Base-by-base conservation (phyloP, 53 echinoderm and acorn worm genomes). In the Antedon mediterranea region DNA sequence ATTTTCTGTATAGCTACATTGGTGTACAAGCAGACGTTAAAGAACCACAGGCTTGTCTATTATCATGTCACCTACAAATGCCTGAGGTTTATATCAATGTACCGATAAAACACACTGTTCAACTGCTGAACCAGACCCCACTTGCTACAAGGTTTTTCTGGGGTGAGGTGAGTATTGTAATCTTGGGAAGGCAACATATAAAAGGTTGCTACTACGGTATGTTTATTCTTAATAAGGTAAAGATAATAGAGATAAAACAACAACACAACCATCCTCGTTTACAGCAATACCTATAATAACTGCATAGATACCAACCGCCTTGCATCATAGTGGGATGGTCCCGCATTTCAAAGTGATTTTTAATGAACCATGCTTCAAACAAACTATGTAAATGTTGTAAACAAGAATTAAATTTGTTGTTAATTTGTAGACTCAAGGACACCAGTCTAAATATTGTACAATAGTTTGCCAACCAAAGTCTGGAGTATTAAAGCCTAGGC, bases 21-120 rank as follows among this genome's bases (percentile, higher is more conserved):
- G 72, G 83, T 0, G 88, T 83, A 0, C 74, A 81, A 43, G 88
- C 89, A 30, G 92, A 89, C 74, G 89, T 97, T 4, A 88, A 97
- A 77, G 85, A 87, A 32, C 97, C 97, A 18, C 92, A 89, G 78
- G 97, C 88, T 0, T 97, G 97, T 77, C 84, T 97, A 34, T 79
- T 87, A 20, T 83, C 82, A 71, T 83, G 87, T 34, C 81, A 31
- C 42, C 83, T 97, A 30, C 72, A 89, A 4, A 83, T 97, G 84
- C 83, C 82, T 0, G 90, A 92, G 43, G 90, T 89, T 32, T 97
- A 92, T 34, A 72, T 76, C 9, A 90, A 84, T 18, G 92, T 97
- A n/a, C 92, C 90, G 30, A 84, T 88, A 18, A 82, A 84, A 1
- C 85, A 87, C 32, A 78, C 81, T 20, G 87, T 92, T 30, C 81